phyloP scores from a whole-genome alignment of 2,888 invertebrate species.

The Papilio gigon region DNA sequence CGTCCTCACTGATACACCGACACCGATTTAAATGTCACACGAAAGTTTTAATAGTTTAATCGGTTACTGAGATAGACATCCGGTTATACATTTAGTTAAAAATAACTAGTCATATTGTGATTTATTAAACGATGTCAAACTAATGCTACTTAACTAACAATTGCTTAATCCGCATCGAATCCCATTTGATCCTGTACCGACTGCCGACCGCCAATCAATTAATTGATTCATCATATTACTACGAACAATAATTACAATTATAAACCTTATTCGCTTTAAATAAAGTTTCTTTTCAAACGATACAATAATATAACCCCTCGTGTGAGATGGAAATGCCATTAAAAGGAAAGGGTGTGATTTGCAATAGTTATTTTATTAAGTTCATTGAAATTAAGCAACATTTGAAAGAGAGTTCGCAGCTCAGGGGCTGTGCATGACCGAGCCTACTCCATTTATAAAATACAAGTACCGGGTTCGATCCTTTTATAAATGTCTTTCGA shows the following conservation, averaged over 20 bases:
- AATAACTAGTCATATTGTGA: no score
- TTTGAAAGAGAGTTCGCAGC: no score
- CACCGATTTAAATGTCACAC: no score
- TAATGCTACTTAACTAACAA: slow-evolving; percentile 19
- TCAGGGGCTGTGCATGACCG: no score
- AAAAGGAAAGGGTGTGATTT: slow-evolving; percentile 74
- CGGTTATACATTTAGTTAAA: no score
- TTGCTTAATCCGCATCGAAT: slow-evolving; percentile 32
- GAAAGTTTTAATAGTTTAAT: no score
- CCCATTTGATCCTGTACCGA: slow-evolving; percentile 42
- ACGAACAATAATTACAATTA: slow-evolving; percentile 38
- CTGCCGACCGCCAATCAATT: slow-evolving; percentile 66
- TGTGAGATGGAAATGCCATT: slow-evolving; percentile 65
- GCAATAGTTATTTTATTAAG: slow-evolving; percentile 78
- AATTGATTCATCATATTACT: slow-evolving; percentile 73
- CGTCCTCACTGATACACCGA: no score
- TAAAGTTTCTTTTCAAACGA: slow-evolving; percentile 37
- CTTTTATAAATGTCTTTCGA: no score
- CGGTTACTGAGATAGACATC: no score
- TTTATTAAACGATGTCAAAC: neutral
- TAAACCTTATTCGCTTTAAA: slow-evolving; percentile 41
- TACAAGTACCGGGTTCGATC: no score
- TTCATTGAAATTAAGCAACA: slow-evolving; percentile 70
- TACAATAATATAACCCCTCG: slow-evolving; percentile 48
- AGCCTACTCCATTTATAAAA: no score